Evolutionary conservation across 1,140 invertebrate species (phyloP).

Genomic region (Macrobrachium nipponense): DNA sequence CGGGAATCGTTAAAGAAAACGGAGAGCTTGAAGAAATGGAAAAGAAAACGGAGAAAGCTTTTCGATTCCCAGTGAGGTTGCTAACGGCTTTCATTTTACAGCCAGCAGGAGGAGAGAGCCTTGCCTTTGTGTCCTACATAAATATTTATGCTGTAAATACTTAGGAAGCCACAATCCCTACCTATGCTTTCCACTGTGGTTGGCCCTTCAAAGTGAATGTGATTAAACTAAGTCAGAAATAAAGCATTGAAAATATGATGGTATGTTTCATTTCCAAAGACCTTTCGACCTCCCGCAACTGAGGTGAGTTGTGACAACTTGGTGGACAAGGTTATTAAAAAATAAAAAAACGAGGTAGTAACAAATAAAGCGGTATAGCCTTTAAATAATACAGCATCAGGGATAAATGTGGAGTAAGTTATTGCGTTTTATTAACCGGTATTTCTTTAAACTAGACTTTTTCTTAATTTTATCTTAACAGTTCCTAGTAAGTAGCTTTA

Average conservation of each 20-base stretch:
- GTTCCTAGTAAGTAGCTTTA: too few relatives aligned
- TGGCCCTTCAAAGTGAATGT: conserved; percentile 54
- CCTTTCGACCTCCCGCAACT: not conserved
- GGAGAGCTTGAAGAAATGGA: not conserved
- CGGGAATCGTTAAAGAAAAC: not conserved
- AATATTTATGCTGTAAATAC: not conserved
- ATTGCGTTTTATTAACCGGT: too few relatives aligned
- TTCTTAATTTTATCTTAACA: too few relatives aligned
- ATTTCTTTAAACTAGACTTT: too few relatives aligned
- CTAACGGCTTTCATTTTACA: not conserved
- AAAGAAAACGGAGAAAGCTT: conserved; percentile 4
- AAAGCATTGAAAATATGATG: conserved; percentile 42
- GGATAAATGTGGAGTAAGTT: too few relatives aligned
- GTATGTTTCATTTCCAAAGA: not conserved
- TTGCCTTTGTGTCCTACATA: conserved; percentile 7
- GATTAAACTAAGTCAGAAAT: conserved; percentile 51
- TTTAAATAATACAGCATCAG: too few relatives aligned
- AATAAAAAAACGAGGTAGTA: too few relatives aligned
- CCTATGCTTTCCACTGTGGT: conserved; percentile 36
- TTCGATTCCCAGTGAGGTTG: conserved; percentile 7
- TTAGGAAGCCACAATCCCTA: not conserved
- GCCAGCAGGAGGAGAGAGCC: not conserved
- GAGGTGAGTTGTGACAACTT: too few relatives aligned
- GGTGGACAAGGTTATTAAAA: too few relatives aligned
- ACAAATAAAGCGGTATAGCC: too few relatives aligned